These are phyloP conservation scores for Diachasmimorpha longicaudata DNA, from an alignment of 1,140 invertebrate genomes.

Conservation along the genomic window DNA sequence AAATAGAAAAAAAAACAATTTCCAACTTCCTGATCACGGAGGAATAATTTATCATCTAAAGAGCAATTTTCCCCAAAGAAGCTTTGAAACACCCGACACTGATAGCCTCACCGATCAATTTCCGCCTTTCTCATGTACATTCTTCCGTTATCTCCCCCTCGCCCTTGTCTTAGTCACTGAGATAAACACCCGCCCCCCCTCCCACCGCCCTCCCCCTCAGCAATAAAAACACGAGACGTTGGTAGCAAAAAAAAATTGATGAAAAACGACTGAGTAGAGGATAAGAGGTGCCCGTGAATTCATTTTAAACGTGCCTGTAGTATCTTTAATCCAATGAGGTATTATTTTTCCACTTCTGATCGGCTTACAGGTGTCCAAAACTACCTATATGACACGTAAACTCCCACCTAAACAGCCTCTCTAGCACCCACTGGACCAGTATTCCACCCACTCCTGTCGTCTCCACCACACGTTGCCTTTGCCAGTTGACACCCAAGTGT, in stretches of 20 bases:
- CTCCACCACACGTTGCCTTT: neutral
- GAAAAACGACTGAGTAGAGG: neutral
- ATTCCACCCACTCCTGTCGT: neutral
- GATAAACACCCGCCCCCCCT: no score
- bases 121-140: neutral
- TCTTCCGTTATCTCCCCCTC: neutral
- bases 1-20: neutral
- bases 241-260: neutral
- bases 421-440: neutral
- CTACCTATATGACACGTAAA: neutral
- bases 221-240: neutral
- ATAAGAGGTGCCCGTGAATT: neutral
- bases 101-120: conserved; percentile 1
- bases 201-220: no score
- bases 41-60: neutral
- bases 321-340: neutral
- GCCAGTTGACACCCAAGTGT: neutral
- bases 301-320: neutral
- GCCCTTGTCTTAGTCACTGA: neutral
- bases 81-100: neutral
- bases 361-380: conserved; percentile 1
- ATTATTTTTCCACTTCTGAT: neutral
- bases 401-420: neutral
- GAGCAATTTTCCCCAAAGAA: neutral
- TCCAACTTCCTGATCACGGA: neutral